Percentiles rank a stretch among this genome's conserved stretches.
phyloP scores from a whole-genome alignment of 2,797 vertebrate genomes.

The Catostomus latipinnis region DNA sequence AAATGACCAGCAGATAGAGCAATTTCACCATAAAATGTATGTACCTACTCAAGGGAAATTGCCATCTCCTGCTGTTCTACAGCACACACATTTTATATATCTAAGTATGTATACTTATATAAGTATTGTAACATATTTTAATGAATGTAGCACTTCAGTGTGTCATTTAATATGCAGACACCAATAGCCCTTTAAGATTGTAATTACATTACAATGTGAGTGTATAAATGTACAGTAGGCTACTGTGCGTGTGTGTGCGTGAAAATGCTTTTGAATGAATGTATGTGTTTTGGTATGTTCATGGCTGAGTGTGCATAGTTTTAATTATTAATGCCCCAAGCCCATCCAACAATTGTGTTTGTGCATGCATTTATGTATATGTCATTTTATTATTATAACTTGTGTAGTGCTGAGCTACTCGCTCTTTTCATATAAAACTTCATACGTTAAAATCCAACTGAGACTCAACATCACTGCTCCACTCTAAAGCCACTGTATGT shows the following conservation, averaged over 20 bases:
- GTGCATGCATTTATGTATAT: constrained; percentile 21
- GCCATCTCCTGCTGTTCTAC: not conserved
- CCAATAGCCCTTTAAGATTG: not conserved
- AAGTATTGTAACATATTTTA: not conserved
- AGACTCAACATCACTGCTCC: not conserved
- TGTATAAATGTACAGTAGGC: not conserved
- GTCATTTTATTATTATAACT: not conserved
- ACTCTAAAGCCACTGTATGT: not conserved
- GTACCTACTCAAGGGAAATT: not conserved
- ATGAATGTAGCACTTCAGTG: not conserved
- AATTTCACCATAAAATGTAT: not conserved
- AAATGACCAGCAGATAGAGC: constrained; percentile 6
- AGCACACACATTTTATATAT: too few species aligned
- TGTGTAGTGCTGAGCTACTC: not conserved
- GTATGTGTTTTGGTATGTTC: not conserved
- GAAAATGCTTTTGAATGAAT: not conserved
- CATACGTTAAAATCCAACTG: not conserved
- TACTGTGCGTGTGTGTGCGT: not conserved
- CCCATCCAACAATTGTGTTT: not conserved
- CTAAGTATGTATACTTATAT: too few species aligned
- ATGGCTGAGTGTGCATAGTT: not conserved
- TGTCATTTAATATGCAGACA: not conserved
- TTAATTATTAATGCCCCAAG: constrained; percentile 11
- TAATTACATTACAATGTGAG: not conserved
- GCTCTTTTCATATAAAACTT: not conserved